A percentile compares a stretch with the other conserved stretches of the same genome.
Conservation (phyloP, 2,888 invertebrate genomes). For the Cremastobaeus sp. region DNA sequence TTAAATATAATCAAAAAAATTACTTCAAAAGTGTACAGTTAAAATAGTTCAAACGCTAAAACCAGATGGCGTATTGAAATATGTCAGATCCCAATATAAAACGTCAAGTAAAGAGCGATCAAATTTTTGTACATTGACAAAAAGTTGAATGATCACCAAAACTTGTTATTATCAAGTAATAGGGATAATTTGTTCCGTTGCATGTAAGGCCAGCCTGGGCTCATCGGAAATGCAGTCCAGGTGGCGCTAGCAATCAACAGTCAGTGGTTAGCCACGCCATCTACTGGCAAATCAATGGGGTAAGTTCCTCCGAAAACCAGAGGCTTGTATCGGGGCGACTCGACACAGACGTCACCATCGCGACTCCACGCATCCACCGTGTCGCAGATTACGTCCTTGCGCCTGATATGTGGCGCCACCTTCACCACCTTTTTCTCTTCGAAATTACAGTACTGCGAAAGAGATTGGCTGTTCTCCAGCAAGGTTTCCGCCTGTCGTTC, state of each 20-base stretch:
- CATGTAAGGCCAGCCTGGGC: too few species aligned
- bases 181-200: too few species aligned
- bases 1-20: too few species aligned
- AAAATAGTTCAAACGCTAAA: too few species aligned
- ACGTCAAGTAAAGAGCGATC: too few species aligned
- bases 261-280: slow-evolving; percentile 68
- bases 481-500: slow-evolving; percentile 40
- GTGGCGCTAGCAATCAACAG: slow-evolving; percentile 3
- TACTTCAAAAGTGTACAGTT: too few species aligned
- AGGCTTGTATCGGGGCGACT: slow-evolving; percentile 80
- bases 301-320: slow-evolving; percentile 91
- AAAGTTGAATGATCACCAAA: too few species aligned
- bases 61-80: too few species aligned
- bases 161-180: too few species aligned
- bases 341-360: slow-evolving; percentile 61
- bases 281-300: slow-evolving; percentile 87
- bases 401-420: slow-evolving; percentile 76
- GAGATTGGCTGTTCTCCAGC: slow-evolving; percentile 62
- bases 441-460: slow-evolving; percentile 74
- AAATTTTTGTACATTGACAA: too few species aligned
- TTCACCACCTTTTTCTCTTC: slow-evolving; percentile 75
- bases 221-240: too few species aligned
- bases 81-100: too few species aligned
- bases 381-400: slow-evolving; percentile 81
- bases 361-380: slow-evolving; percentile 83